A percentile compares a stretch with the other conserved stretches of the same genome.
These are phyloP conservation scores for Phalacrocorax aristotelis DNA, from an alignment of 2,113 vertebrate genomes.

Conservation along the genomic window DNA sequence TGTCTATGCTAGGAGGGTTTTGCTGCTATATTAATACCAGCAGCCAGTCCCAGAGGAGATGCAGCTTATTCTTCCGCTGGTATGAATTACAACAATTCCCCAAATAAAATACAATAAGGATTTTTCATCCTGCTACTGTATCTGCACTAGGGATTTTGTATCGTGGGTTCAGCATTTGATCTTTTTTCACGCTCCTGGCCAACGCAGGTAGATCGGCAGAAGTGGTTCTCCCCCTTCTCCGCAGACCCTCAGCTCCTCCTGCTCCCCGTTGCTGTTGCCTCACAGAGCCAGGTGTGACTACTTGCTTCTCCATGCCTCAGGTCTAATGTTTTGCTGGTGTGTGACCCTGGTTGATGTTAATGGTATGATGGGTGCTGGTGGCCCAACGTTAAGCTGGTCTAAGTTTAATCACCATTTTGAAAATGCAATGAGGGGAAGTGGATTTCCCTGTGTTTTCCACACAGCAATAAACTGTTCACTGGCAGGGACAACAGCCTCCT, in stretches of 20 bases:
- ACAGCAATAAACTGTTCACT: neutral
- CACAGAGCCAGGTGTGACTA: neutral
- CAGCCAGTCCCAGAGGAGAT: neutral
- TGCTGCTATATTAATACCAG: neutral
- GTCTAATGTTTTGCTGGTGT: neutral
- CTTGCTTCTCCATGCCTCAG: neutral
- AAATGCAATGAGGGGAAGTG: neutral
- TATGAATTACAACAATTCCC: neutral
- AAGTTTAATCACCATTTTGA: neutral
- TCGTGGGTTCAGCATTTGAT: neutral
- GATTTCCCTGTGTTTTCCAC: neutral
- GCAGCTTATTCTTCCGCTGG: neutral
- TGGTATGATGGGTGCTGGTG: accelerated
- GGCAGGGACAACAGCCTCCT: neutral
- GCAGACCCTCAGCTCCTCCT: neutral
- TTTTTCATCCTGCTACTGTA: neutral
- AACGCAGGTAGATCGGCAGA: neutral
- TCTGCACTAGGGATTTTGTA: neutral
- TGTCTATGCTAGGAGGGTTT: neutral
- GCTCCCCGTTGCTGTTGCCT: accelerated
- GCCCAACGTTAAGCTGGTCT: accelerated
- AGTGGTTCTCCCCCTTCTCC: accelerated
- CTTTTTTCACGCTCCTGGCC: neutral
- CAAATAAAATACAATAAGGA: neutral
- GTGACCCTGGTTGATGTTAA: neutral